Percentiles rank a stretch among this genome's conserved stretches.
Conservation (phyloP, 2,797 vertebrate genomes). For the Oreochromis grahami region DNA sequence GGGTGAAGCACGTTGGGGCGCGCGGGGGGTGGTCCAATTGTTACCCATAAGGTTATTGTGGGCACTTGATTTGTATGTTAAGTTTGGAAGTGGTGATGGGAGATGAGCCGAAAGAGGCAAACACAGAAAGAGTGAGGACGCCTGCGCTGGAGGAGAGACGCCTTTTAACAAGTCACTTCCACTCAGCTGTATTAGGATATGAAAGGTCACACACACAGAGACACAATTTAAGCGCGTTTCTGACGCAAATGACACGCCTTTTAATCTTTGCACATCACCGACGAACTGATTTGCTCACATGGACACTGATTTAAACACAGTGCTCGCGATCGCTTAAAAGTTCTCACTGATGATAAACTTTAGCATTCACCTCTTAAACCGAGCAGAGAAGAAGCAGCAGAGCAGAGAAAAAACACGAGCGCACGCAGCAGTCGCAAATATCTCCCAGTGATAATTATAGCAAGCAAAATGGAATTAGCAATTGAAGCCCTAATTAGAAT, state of each 20-base stretch:
- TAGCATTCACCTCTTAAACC: not conserved
- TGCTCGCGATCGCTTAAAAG: not conserved
- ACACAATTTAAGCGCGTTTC: not conserved
- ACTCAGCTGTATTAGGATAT: not conserved
- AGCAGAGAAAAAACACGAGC: not conserved
- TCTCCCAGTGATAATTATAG: conserved; percentile 93
- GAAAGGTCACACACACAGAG: not conserved
- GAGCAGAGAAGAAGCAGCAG: not conserved
- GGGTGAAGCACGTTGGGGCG: not conserved
- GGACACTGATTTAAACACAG: not conserved
- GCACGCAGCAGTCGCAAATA: not conserved
- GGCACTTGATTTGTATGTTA: conserved; percentile 4
- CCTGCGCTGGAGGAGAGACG: not conserved
- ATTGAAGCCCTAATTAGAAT: conserved; percentile 94
- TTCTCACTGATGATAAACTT: not conserved
- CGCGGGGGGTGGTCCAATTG: conserved; percentile 9
- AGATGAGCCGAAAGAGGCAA: not conserved
- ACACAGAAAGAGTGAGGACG: not conserved
- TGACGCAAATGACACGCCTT: not conserved
- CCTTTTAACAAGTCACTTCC: not conserved
- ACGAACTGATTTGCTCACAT: not conserved
- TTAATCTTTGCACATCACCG: not conserved
- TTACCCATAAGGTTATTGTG: conserved; percentile 44
- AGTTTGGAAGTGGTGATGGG: not conserved
- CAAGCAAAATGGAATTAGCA: conserved; percentile 91